Base-by-base conservation (phyloP, 2,888 invertebrate genomes). In the Diplazon laetatorius region DNA sequence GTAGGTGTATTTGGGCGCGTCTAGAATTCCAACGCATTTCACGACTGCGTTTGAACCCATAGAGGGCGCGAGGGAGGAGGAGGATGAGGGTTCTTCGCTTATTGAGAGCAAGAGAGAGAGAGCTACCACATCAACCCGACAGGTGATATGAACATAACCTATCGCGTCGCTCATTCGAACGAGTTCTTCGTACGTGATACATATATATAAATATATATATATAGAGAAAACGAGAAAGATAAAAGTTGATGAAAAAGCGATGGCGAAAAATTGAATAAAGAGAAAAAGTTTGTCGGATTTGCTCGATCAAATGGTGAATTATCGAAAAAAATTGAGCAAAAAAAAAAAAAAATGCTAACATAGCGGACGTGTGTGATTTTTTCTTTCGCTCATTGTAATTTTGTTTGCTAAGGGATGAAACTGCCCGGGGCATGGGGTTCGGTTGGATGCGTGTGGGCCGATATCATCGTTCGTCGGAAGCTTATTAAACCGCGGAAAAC, bases 11-110 rank as follows among this genome's bases (percentile, higher is more conserved):
- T n/a, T 52, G 22, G 14, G 79, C 73, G 82, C 80, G 81, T 74
- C 81, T 77, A 72, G 81, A 80, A 87, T 87, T 85, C 84, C 86
- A 74, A 66, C 76, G 78, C 63, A 72, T 76, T 66, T 73, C 66
- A 48, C 63, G 66, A 50, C 39, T 55, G 37, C 37, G 60, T 46
- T 62, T 63, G 46, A 37, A 65, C 59, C n/a, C n/a, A n/a, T n/a
- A n/a, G n/a, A n/a, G n/a, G n/a, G n/a, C n/a, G n/a, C n/a, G n/a
- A n/a, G n/a, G n/a, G n/a, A n/a, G n/a, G n/a, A n/a, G 46, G 63
- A 6, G 42, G 30, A 37, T 39, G 50, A 72, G 48, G 20, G 1
- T 10, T 46, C 48, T 63, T 35, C 18, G 55, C 35, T 63, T 48
- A 39, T 59, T 37, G 59, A 59, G 20, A 39, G 20, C 12, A 37